Evolutionary conservation across 2,888 invertebrate genomes (phyloP).

Genomic region (Limnephilus auricula): DNA sequence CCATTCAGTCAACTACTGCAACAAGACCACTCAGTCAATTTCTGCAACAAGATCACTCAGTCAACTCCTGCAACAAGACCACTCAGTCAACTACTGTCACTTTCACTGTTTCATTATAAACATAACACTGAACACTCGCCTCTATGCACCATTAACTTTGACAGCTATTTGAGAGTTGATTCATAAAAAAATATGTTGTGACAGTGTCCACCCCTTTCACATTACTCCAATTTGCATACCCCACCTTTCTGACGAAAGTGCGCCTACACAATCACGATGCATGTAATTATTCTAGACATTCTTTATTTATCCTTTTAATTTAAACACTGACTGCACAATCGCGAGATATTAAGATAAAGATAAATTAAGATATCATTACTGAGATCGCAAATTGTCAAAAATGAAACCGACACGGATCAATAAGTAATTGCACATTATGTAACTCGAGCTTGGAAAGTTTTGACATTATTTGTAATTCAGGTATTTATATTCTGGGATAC

Average conservation of each 20-base stretch:
- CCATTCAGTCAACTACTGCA: not conserved
- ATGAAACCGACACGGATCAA: not conserved
- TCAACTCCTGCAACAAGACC: not conserved
- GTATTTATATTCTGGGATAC: conserved; percentile 9
- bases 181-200: not conserved
- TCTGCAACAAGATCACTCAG: not conserved
- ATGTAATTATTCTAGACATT: conserved; percentile 7
- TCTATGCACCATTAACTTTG: not conserved
- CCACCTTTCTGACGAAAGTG: not conserved
- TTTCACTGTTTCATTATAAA: not conserved
- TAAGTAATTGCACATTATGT: conserved; percentile 33
- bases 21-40: not conserved
- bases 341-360: not conserved
- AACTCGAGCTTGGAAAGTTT: not conserved
- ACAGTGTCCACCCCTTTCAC: not conserved
- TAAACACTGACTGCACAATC: not conserved
- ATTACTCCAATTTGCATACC: conserved; percentile 6
- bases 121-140: not conserved
- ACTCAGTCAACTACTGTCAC: not conserved
- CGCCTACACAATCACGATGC: not conserved
- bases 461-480: conserved; percentile 18
- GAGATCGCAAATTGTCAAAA: not conserved
- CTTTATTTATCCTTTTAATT: conserved; percentile 11
- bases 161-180: conserved; percentile 4
- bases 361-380: not conserved